phyloP scores from a whole-genome alignment of 64 coral and sea anemone genomes.

The Porites lutea region DNA sequence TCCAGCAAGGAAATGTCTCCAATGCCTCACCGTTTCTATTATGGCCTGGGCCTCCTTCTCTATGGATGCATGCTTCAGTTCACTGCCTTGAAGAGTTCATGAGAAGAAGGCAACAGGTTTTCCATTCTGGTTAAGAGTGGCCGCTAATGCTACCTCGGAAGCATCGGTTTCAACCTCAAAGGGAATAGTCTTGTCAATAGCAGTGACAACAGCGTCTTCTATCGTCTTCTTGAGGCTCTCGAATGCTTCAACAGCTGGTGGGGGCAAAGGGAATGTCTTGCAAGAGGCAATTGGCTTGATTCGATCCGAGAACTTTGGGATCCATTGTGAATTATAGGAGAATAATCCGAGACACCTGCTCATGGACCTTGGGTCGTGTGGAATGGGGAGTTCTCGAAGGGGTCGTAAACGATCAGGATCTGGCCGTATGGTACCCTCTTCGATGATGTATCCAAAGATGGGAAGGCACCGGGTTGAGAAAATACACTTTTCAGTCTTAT shows the following conservation, averaged over 20 bases:
- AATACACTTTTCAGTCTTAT: slow-evolving; percentile 60
- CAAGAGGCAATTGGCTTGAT: slow-evolving; percentile 66
- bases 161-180: slow-evolving; percentile 75
- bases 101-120: too few relatives aligned
- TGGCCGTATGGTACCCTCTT: too few relatives aligned
- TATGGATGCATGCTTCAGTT: too few relatives aligned
- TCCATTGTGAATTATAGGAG: too few relatives aligned
- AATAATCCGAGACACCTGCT: too few relatives aligned
- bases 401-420: too few relatives aligned
- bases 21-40: slow-evolving; percentile 65
- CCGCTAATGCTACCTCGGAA: slow-evolving; percentile 73
- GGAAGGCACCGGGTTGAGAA: slow-evolving; percentile 83
- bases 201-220: slow-evolving; percentile 47
- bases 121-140: slow-evolving; percentile 78
- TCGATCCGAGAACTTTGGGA: slow-evolving; percentile 62
- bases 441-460: too few relatives aligned
- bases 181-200: slow-evolving; percentile 74
- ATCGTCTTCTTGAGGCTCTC: slow-evolving; percentile 71
- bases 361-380: too few relatives aligned
- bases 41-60: slow-evolving; percentile 79
- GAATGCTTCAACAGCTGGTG: slow-evolving; percentile 37
- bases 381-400: too few relatives aligned
- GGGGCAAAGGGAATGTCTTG: slow-evolving; percentile 46
- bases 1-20: slow-evolving; percentile 67
- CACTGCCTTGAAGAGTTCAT: too few relatives aligned